Base-by-base conservation (phyloP, 2,113 vertebrate species). In the Oncorhynchus clarkii region DNA sequence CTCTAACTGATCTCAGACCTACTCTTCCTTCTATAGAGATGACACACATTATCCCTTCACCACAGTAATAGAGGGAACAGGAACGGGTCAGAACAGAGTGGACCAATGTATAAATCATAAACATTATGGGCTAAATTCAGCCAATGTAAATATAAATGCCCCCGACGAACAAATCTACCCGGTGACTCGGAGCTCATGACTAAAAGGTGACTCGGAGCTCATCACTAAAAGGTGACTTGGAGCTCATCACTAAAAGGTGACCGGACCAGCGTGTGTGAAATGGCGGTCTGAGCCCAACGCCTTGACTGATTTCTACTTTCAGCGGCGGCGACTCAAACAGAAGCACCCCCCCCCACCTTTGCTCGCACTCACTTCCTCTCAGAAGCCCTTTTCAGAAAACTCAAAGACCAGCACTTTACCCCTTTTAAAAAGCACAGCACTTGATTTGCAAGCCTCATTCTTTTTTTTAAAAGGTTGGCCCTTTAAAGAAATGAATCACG, bases 401-500 rank as follows among this genome's bases (percentile, higher is more conserved):
- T 67, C 74, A 73, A 80, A 84, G 67, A 84, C 24, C 57, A 85
- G 79, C 85, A 83, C 87, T 78, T 72, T 62, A 73, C 70, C 64
- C 72, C 59, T 78, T 67, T 31, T 5, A 34, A 34, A 88, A 88
- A 89, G 82, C 78, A 83, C 74, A 78, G 86, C 73, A 74, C 49
- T 80, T 82, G 84, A 86, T 90, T 89, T 87, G 84, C 77, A 85
- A 88, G 73, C 81, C 73, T 45, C n/a, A 78, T 81, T 74, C 74
- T 86, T 87, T 87, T 67, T 59, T 67, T 59, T 70, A 77, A 78
- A 85, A 79, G 74, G 74, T 70, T 39, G 70, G 49, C 49, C 77
- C 77, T 81, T 86, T 89, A 83, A 89, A 88, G 77, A 89, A 88
- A 89, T 89, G 75, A 89, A 88, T 87, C 80, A 85, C 68, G 67